A percentile compares a stretch with the other conserved stretches of the same genome.
Evolutionary conservation across 2,113 vertebrate genomes (phyloP).

Genomic region (Vombatus ursinus): DNA sequence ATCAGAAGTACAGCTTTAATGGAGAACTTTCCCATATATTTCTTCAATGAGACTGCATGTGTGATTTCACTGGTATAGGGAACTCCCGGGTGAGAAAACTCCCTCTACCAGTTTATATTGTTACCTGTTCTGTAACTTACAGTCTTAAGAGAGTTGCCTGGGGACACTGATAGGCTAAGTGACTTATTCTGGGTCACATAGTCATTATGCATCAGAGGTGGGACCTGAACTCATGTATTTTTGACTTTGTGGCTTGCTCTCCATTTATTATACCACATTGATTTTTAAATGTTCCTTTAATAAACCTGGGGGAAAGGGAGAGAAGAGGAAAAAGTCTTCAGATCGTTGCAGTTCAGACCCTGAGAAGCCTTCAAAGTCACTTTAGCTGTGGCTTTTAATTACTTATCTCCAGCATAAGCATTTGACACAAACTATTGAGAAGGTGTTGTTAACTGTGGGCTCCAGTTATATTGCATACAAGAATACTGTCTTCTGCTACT

Average conservation of each 20-base stretch:
- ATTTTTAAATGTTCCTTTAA: not conserved
- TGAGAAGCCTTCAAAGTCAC: not conserved
- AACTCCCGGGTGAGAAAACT: not conserved
- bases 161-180: not conserved
- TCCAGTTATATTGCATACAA: not conserved
- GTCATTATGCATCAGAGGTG: not conserved
- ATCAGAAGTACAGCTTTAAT: not conserved
- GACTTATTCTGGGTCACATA: not conserved
- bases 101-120: not conserved
- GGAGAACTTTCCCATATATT: not conserved
- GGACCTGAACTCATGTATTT: not conserved
- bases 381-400: not conserved
- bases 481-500: not conserved
- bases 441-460: not conserved
- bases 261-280: not conserved
- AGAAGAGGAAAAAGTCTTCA: not conserved
- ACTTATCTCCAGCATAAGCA: not conserved
- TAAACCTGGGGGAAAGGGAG: not conserved
- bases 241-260: not conserved
- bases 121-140: not conserved
- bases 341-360: not conserved
- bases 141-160: not conserved
- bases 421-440: not conserved
- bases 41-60: not conserved
- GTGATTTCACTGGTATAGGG: not conserved